A percentile compares a stretch with the other conserved stretches of the same genome.
These are phyloP conservation scores for Glaucopsyche alexis DNA, from an alignment of 2,888 invertebrate species.

Conservation along the genomic window DNA sequence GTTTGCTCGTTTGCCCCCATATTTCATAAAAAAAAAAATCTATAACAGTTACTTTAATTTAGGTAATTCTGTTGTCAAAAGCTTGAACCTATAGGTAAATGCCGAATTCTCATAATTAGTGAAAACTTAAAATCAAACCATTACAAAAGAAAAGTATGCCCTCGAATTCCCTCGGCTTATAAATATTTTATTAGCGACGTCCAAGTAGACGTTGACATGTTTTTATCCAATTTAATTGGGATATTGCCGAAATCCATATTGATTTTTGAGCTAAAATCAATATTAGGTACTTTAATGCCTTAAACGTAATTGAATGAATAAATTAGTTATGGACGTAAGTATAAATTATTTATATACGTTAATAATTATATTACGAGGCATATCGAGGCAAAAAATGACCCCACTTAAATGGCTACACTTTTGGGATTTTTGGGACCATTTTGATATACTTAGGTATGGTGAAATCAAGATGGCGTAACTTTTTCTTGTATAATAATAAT, in stretches of 20 bases:
- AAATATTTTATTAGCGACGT: constrained; percentile 15
- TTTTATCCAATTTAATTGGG: neutral
- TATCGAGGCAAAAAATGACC: too few relatives aligned
- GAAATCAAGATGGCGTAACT: too few relatives aligned
- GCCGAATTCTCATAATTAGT: neutral
- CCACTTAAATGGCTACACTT: too few relatives aligned
- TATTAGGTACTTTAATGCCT: neutral
- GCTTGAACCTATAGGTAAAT: neutral
- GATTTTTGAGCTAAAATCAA: constrained; percentile 9
- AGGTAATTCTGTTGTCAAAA: neutral
- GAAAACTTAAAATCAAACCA: neutral
- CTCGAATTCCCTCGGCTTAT: neutral
- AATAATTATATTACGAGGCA: too few relatives aligned
- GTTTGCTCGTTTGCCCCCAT: too few relatives aligned
- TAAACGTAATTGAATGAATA: neutral
- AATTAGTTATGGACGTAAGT: neutral
- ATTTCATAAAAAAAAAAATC: too few relatives aligned
- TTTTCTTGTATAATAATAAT: too few relatives aligned
- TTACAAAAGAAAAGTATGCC: neutral
- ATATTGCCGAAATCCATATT: neutral
- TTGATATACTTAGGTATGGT: too few relatives aligned
- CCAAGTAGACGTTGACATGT: neutral
- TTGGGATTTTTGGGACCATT: too few relatives aligned
- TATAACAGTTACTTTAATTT: too few relatives aligned
- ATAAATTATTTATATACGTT: too few relatives aligned